Conservation (phyloP, 2,113 vertebrate species). For the Spea bombifrons region DNA sequence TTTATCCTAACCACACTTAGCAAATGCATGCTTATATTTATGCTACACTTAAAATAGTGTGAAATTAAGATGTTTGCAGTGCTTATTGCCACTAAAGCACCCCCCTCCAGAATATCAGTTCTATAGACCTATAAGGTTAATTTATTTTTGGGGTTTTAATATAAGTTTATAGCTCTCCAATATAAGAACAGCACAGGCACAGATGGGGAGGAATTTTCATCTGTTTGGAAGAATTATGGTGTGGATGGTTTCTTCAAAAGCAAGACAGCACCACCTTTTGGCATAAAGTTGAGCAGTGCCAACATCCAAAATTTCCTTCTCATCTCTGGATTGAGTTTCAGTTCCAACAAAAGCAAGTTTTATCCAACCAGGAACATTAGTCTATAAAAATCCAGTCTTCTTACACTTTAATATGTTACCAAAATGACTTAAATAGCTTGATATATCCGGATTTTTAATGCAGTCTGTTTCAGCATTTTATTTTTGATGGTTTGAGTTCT, state of each 20-base stretch:
- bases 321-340: constrained; percentile 37
- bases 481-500: constrained; percentile 93
- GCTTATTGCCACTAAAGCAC: too few species aligned
- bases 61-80: too few species aligned
- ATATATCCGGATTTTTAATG: background rate
- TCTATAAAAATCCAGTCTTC: background rate
- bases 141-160: too few species aligned
- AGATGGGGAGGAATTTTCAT: too few species aligned
- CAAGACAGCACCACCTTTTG: constrained; percentile 73
- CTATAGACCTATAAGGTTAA: too few species aligned
- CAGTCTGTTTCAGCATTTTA: constrained; percentile 74
- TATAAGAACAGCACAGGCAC: background rate
- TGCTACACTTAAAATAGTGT: too few species aligned
- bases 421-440: constrained; percentile 39
- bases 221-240: too few species aligned
- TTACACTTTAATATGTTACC: background rate
- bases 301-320: constrained; percentile 42
- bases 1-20: too few species aligned
- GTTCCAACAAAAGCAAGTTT: constrained; percentile 27
- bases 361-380: constrained; percentile 19
- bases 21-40: too few species aligned
- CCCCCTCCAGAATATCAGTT: too few species aligned
- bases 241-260: constrained; percentile 44
- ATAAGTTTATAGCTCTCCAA: too few species aligned
- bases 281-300: constrained; percentile 68